Conservation (phyloP, 2,888 invertebrate genomes). For the Eumerus sabulonum region DNA sequence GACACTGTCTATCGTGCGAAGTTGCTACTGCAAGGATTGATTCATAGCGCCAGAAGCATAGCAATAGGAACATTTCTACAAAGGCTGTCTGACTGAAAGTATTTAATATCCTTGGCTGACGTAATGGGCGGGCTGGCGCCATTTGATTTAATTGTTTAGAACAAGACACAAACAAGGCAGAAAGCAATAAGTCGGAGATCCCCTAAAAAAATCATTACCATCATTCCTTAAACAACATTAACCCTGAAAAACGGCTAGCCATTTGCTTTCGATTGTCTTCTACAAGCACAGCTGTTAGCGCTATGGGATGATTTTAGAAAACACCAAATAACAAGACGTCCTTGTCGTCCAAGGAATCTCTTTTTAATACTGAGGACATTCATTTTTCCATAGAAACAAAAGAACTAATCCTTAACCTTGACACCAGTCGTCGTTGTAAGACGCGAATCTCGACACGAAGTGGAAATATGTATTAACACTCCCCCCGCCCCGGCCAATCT, state of each 20-base stretch:
- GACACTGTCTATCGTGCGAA: too few relatives aligned
- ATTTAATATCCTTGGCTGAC: too few relatives aligned
- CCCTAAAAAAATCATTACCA: too few relatives aligned
- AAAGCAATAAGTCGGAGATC: background rate
- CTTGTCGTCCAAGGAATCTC: constrained; percentile 15
- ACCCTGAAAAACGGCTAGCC: background rate
- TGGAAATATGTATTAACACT: constrained; percentile 46
- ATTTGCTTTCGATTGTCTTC: constrained; percentile 11
- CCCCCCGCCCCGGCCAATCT: background rate
- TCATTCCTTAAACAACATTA: too few relatives aligned
- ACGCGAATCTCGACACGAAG: constrained; percentile 25
- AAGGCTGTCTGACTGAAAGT: too few relatives aligned
- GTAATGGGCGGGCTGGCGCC: too few relatives aligned
- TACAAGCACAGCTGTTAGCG: constrained; percentile 37
- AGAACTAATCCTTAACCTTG: constrained; percentile 57
- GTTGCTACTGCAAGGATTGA: too few relatives aligned
- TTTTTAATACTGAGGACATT: too few relatives aligned
- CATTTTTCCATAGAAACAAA: background rate
- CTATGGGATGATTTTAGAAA: constrained; percentile 26
- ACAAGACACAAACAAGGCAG: background rate
- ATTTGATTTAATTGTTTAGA: too few relatives aligned
- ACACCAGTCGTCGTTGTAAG: constrained; percentile 12
- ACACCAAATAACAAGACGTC: constrained; percentile 42
- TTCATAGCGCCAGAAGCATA: too few relatives aligned
- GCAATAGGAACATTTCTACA: too few relatives aligned